Percentiles rank a stretch among this genome's conserved stretches.
phyloP scores from a whole-genome alignment of 2,113 vertebrate species.

The Fulmarus glacialis region DNA sequence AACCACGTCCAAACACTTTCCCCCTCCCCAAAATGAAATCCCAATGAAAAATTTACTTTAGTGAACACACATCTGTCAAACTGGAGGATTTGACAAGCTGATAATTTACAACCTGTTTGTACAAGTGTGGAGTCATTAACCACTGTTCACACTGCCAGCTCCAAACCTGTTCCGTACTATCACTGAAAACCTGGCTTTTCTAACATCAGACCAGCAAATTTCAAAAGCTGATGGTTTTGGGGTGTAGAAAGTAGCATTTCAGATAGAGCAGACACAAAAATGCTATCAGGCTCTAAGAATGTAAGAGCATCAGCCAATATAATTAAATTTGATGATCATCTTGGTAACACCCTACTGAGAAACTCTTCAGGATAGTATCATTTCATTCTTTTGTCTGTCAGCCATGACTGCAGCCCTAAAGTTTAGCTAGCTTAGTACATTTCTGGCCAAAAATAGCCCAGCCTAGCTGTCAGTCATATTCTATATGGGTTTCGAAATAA shows the following conservation, averaged over 20 bases:
- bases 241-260: background rate
- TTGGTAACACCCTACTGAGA: background rate
- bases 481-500: background rate
- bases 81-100: background rate
- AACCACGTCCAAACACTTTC: background rate
- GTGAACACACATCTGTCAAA: background rate
- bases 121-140: background rate
- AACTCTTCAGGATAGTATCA: background rate
- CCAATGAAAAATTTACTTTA: background rate
- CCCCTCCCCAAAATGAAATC: background rate
- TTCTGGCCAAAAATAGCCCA: background rate
- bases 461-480: background rate
- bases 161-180: background rate
- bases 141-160: background rate
- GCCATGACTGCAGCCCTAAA: background rate
- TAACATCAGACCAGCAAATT: background rate
- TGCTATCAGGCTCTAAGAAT: background rate
- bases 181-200: background rate
- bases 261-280: background rate
- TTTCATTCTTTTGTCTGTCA: background rate
- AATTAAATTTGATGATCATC: background rate
- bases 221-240: background rate
- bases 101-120: background rate
- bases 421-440: background rate
- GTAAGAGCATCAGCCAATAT: background rate